Percentiles rank a stretch among this genome's conserved stretches.
phyloP scores from a whole-genome alignment of 1,140 invertebrate genomes.

The Drosophila ananassae region DNA sequence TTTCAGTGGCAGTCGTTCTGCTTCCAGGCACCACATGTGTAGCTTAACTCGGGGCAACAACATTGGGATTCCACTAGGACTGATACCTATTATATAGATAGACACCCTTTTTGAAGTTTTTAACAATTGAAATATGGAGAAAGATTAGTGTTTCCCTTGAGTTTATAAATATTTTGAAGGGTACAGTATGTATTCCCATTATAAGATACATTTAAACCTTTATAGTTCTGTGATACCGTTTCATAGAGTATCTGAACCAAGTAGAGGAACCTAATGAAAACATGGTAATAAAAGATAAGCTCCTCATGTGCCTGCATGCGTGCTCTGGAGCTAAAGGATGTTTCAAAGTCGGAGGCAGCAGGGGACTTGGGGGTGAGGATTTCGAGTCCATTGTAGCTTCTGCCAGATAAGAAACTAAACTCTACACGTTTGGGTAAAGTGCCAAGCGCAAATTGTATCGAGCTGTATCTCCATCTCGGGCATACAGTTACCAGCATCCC shows the following conservation, averaged over 20 bases:
- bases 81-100: not conserved
- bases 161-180: too few species aligned
- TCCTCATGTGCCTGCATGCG: slow-evolving; percentile 45
- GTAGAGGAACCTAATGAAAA: slow-evolving; percentile 61
- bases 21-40: slow-evolving; percentile 15
- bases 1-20: slow-evolving; percentile 14
- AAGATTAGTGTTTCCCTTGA: not conserved
- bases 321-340: slow-evolving; percentile 1
- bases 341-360: not conserved
- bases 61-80: not conserved
- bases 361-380: not conserved
- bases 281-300: slow-evolving; percentile 78
- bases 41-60: slow-evolving; percentile 28
- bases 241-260: slow-evolving; percentile 31
- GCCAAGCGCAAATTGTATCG: slow-evolving; percentile 70
- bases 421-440: slow-evolving; percentile 69
- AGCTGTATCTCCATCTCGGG: slow-evolving; percentile 35
- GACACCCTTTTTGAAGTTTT: not conserved
- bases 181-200: too few species aligned
- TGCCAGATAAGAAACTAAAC: slow-evolving; percentile 62
- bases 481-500: not conserved
- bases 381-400: slow-evolving; percentile 45
- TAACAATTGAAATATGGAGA: not conserved
- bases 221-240: not conserved
- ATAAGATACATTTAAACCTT: too few species aligned